phyloP scores from a whole-genome alignment of 2,797 vertebrate species.

The Huso huso region DNA sequence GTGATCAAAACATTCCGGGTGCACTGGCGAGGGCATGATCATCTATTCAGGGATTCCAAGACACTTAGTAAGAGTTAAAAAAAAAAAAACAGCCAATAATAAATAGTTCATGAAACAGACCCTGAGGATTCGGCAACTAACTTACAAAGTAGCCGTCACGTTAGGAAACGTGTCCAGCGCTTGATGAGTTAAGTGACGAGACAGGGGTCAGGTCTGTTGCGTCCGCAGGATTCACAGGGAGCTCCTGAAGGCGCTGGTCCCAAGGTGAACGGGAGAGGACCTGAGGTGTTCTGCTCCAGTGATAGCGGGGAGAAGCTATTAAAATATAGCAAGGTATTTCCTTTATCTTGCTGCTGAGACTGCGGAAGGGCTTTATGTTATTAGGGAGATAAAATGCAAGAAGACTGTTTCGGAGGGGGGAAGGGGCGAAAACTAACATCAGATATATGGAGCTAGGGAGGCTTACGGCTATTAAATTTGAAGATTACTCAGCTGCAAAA shows the following conservation, averaged over 20 bases:
- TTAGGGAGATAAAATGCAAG: constrained; percentile 77
- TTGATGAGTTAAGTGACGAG: too few relatives aligned
- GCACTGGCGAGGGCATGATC: too few relatives aligned
- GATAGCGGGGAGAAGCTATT: constrained; percentile 79
- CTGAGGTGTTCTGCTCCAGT: constrained; percentile 64
- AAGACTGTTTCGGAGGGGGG: constrained; percentile 50
- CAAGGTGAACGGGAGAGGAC: constrained; percentile 72
- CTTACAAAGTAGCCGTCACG: too few relatives aligned
- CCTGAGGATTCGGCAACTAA: too few relatives aligned
- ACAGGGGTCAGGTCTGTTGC: too few relatives aligned
- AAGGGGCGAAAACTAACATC: constrained; percentile 44
- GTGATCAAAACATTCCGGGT: too few relatives aligned
- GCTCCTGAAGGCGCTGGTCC: constrained; percentile 64
- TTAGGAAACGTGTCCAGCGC: too few relatives aligned
- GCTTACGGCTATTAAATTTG: constrained; percentile 79
- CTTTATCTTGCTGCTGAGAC: constrained; percentile 58
- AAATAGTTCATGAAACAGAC: too few relatives aligned
- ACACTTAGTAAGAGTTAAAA: too few relatives aligned
- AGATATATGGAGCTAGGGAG: constrained; percentile 68
- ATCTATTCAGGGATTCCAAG: too few relatives aligned
- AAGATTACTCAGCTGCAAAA: constrained; percentile 77
- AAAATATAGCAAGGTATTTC: constrained; percentile 73
- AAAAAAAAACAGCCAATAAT: too few relatives aligned
- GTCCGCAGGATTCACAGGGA: constrained; percentile 54
- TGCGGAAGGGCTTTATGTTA: constrained; percentile 69